phyloP scores from a whole-genome alignment of 2,113 vertebrate species.

The Maccullochella peelii region DNA sequence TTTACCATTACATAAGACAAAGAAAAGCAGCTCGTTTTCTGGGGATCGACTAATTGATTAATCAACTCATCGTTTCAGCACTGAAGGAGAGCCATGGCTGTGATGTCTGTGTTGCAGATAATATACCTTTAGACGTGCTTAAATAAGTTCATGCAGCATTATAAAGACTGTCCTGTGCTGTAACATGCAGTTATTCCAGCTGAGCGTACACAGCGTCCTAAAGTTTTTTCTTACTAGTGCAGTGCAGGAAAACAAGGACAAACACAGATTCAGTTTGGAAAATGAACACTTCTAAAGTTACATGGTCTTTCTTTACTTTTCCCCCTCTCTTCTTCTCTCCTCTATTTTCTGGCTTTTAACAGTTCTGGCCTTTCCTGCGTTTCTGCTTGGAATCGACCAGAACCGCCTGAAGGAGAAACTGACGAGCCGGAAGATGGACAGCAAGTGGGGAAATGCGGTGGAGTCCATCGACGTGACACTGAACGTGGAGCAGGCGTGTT shows the following conservation, averaged over 20 bases:
- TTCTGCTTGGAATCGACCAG: slow-evolving; percentile 95
- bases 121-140: not conserved
- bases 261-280: not conserved
- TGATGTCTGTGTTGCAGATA: not conserved
- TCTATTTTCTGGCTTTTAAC: slow-evolving; percentile 10
- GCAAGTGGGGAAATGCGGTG: slow-evolving; percentile 94
- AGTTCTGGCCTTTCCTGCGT: slow-evolving; percentile 97
- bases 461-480: slow-evolving; percentile 97
- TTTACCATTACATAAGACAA: not conserved
- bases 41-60: not conserved
- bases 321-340: too few relatives aligned
- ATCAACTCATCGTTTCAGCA: not conserved
- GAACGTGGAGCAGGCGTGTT: slow-evolving; percentile 97
- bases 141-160: not conserved
- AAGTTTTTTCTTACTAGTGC: not conserved
- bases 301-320: not conserved
- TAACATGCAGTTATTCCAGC: not conserved
- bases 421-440: slow-evolving; percentile 98
- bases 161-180: not conserved
- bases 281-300: not conserved
- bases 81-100: not conserved
- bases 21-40: not conserved
- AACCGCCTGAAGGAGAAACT: slow-evolving; percentile 94
- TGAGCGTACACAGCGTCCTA: not conserved
- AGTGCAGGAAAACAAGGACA: not conserved